Conservation (phyloP, 2,113 vertebrate genomes). For the Rhinopomastus cyanomelas region DNA sequence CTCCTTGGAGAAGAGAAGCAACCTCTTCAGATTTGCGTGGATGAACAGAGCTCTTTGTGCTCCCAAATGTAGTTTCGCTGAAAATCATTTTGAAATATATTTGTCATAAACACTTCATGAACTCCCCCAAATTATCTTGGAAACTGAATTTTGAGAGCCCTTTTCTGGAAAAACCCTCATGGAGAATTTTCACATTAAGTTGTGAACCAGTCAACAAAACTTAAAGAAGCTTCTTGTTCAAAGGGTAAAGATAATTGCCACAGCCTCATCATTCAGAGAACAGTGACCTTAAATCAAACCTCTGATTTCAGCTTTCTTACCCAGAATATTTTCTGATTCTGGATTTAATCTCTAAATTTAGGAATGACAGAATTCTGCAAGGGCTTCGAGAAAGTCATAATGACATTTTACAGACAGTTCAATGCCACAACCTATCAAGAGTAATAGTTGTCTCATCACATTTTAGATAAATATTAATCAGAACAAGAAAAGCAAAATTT, state of each 20-base stretch:
- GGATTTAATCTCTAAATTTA: neutral
- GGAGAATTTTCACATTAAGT: neutral
- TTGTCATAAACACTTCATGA: neutral
- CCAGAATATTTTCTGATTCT: neutral
- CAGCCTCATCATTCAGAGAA: neutral
- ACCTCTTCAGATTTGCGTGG: constrained; percentile 40
- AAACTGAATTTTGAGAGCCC: neutral
- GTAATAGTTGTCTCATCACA: neutral
- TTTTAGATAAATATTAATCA: neutral
- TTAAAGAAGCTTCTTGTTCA: neutral
- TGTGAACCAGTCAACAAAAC: neutral
- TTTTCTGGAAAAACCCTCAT: neutral
- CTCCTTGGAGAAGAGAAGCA: constrained; percentile 75
- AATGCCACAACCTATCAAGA: neutral
- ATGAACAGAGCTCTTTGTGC: constrained; percentile 1
- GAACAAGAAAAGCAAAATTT: neutral
- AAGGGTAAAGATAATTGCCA: neutral
- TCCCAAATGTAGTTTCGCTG: constrained; percentile 59
- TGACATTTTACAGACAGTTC: neutral
- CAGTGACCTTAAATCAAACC: neutral
- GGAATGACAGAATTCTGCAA: neutral
- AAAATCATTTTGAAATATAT: constrained; percentile 28
- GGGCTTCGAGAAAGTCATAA: neutral
- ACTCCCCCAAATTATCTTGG: neutral
- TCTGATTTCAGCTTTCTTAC: neutral